Evolutionary conservation across 2,888 invertebrate species (phyloP).

Genomic region (Ormyrus pomaceus): DNA sequence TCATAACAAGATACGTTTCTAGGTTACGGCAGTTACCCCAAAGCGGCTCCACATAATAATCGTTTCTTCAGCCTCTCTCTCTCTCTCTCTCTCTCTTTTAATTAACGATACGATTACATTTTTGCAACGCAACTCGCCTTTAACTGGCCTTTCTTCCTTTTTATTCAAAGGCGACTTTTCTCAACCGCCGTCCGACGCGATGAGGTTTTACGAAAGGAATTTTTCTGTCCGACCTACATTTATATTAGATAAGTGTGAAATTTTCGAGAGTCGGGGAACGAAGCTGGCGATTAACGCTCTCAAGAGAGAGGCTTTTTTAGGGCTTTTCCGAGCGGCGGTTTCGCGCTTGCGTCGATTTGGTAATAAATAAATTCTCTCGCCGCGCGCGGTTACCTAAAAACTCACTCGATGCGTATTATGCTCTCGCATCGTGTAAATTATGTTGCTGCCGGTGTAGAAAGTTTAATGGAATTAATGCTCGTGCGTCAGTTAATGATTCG

Average conservation of each 20-base stretch:
- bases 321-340: background rate
- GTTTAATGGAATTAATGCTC: conserved; percentile 27
- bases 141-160: background rate
- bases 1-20: conserved; percentile 76
- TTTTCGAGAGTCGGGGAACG: conserved; percentile 25
- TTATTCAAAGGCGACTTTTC: background rate
- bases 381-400: conserved; percentile 27
- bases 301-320: background rate
- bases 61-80: conserved; percentile 61
- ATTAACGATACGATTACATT: conserved; percentile 51
- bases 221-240: conserved; percentile 53
- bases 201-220: conserved; percentile 54
- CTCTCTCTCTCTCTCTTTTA: conserved; percentile 33
- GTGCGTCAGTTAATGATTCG: background rate
- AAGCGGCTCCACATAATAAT: conserved; percentile 71
- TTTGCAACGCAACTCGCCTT: conserved; percentile 54
- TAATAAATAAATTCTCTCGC: conserved; percentile 22
- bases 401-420: background rate
- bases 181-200: conserved; percentile 7
- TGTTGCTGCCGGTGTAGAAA: conserved; percentile 19
- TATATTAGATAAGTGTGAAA: conserved; percentile 47
- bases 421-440: conserved; percentile 23
- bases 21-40: conserved; percentile 75
- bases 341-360: background rate
- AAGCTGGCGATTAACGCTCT: conserved; percentile 9